Base-by-base conservation (phyloP, 2,888 invertebrate genomes). In the Argyresthia albistria region DNA sequence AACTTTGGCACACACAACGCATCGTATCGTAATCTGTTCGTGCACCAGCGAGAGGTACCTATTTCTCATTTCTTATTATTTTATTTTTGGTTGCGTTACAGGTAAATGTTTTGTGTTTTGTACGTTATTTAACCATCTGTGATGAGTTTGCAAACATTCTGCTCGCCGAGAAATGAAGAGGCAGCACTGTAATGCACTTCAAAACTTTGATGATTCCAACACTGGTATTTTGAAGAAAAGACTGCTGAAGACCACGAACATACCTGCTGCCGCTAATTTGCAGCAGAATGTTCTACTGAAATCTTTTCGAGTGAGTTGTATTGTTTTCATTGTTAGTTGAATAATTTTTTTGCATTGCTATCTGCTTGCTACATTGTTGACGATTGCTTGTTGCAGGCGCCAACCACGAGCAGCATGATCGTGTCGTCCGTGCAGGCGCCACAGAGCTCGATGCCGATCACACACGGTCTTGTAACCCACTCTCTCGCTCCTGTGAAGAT, bases 161-260 rank as follows among this genome's bases (percentile, higher is more conserved):
- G 63, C 67, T 60, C 61, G 65, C 65, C 68, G 75, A 80, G 84
- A 82, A 77, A 87, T 87, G 87, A 87, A 87, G 73, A 80, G 77
- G 76, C 79, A 77, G 72, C 79, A 80, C 61, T 77, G 73, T 81
- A 86, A 81, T 78, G 68, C 76, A 83, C 80, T 86, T 84, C 83
- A 80, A 86, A 87, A 87, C 78, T 87, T 84, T 82, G 83, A 83
- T 61, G 84, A 79, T 59, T 74, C 81, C 56, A 86, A 81, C 76
- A 76, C 80, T 56, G 87, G 86, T 76, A 86, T 87, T 69, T 79
- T 87, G 68, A 86, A 86, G 81, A 87, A 84, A 73, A 80, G 84
- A 77, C 76, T 87, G 69, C 70, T 87, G 63, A 86, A 84, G 71
- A 75, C 83, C 45, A 66, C 67, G 54, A 79, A 72, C 63, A 65